A percentile compares a stretch with the other conserved stretches of the same genome.
Evolutionary conservation across 2,113 vertebrate species (phyloP).

Genomic region (Brachyistius frenatus): DNA sequence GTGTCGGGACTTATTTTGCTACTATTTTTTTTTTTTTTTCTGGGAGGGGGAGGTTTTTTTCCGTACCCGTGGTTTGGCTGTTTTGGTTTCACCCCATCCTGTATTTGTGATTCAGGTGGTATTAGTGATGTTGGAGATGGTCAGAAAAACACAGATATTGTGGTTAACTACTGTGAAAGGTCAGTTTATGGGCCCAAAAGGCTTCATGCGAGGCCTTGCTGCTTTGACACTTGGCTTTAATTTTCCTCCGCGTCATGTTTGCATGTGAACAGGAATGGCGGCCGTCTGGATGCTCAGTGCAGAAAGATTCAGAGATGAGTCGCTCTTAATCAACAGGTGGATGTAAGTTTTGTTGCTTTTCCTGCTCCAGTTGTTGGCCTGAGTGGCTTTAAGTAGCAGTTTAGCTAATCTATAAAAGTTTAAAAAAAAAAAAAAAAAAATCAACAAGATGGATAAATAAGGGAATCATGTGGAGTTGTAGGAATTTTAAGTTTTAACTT

Average conservation of each 20-base stretch:
- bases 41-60: slow-evolving; percentile 11
- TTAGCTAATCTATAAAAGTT: slow-evolving; percentile 40
- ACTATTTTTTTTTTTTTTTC: slow-evolving; percentile 22
- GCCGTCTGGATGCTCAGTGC: slow-evolving; percentile 10
- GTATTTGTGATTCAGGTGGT: slow-evolving; percentile 46
- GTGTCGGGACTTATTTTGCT: slow-evolving; percentile 71
- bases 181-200: slow-evolving; percentile 17
- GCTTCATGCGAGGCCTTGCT: slow-evolving; percentile 35
- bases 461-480: slow-evolving; percentile 25
- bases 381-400: slow-evolving; percentile 54
- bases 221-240: slow-evolving; percentile 70
- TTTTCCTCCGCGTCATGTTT: slow-evolving; percentile 42
- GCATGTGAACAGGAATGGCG: slow-evolving; percentile 47
- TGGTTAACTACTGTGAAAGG: slow-evolving; percentile 53
- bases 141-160: slow-evolving; percentile 34
- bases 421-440: slow-evolving; percentile 16
- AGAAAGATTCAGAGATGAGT: slow-evolving; percentile 5
- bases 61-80: background rate
- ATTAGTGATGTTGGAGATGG: slow-evolving; percentile 19
- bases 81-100: slow-evolving; percentile 6
- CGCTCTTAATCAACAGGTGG: slow-evolving; percentile 20
- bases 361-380: slow-evolving; percentile 26
- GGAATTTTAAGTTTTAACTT: slow-evolving; percentile 37
- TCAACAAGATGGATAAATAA: slow-evolving; percentile 34
- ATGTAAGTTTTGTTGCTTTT: slow-evolving; percentile 26